phyloP scores from a whole-genome alignment of 2,888 invertebrate species.

The Phalera bucephala region DNA sequence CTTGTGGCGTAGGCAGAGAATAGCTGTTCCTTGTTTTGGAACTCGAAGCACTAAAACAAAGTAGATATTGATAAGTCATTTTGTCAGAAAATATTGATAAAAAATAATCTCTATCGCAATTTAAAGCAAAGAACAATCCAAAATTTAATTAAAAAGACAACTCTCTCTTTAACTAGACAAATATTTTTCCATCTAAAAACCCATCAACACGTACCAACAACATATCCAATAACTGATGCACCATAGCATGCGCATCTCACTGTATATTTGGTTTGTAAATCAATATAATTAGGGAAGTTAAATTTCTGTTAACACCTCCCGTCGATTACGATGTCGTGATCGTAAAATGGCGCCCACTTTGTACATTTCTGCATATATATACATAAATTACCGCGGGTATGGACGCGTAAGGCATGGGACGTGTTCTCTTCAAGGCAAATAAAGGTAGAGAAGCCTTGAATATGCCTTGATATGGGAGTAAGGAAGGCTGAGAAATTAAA shows the following conservation, averaged over 20 bases:
- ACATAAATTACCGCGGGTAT: conserved; percentile 40
- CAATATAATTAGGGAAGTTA: conserved; percentile 48
- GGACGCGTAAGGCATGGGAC: neutral
- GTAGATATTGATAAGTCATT: no score
- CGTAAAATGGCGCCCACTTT: conserved; percentile 39
- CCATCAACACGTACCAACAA: no score
- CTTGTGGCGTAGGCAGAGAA: no score
- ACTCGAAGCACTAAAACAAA: no score
- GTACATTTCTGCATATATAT: conserved; percentile 45
- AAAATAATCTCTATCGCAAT: no score
- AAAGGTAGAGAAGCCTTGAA: neutral
- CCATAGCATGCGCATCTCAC: conserved; percentile 10
- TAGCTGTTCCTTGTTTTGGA: no score
- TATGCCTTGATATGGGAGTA: neutral
- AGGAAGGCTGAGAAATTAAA: no score
- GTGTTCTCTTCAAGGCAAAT: conserved; percentile 1
- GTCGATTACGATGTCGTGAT: conserved; percentile 38
- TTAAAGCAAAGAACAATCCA: neutral
- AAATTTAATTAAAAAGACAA: no score
- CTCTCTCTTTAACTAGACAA: no score
- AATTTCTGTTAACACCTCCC: conserved; percentile 46
- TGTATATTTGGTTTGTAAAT: conserved; percentile 45
- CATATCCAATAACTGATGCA: no score
- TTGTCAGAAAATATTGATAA: no score
- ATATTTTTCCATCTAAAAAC: no score